Percentiles rank a stretch among this genome's conserved stretches.
These are phyloP conservation scores for Myotis planiceps DNA, from an alignment of 2,797 vertebrate species.

Conservation along the genomic window DNA sequence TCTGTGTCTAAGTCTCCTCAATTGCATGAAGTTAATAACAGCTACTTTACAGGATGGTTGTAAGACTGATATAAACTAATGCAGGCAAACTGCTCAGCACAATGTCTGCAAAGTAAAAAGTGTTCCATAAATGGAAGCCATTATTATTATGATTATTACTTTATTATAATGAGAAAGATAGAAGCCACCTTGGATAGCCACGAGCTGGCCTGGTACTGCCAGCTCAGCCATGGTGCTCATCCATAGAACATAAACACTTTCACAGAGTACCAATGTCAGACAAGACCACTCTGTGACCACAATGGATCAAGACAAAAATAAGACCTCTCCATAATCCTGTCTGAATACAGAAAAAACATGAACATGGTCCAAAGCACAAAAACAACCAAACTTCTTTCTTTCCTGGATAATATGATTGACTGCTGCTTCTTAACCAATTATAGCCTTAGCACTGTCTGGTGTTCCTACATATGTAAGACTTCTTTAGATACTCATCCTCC, in stretches of 20 bases:
- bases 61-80: not conserved
- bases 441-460: not conserved
- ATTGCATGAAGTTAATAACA: not conserved
- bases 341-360: not conserved
- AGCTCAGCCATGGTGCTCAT: not conserved
- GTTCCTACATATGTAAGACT: not conserved
- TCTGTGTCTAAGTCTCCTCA: not conserved
- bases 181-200: not conserved
- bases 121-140: not conserved
- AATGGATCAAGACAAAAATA: not conserved
- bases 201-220: not conserved
- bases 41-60: not conserved
- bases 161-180: not conserved
- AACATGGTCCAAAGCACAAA: not conserved
- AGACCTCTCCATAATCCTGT: not conserved
- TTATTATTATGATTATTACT: not conserved
- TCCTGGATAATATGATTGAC: not conserved
- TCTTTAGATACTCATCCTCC: not conserved
- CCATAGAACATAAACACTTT: not conserved
- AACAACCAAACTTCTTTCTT: not conserved
- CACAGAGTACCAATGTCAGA: not conserved
- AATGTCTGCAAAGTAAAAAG: not conserved
- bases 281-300: not conserved
- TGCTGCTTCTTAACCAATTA: not conserved
- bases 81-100: not conserved